These are phyloP conservation scores for Andrena minutula DNA, from an alignment of 2,888 invertebrate genomes.

Conservation along the genomic window DNA sequence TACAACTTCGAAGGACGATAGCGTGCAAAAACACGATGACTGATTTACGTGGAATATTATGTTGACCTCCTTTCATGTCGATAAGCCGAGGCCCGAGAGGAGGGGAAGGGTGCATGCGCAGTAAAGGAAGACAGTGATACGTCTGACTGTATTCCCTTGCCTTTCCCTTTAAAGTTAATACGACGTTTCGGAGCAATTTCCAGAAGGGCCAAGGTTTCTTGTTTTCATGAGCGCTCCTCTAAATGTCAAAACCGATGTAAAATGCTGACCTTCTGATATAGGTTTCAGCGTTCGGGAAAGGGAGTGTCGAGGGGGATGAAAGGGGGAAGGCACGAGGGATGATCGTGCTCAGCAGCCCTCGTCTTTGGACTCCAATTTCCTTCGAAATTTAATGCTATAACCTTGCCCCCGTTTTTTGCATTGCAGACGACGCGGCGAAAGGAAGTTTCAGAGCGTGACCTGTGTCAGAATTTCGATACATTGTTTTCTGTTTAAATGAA, in stretches of 20 bases:
- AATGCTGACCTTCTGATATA: background rate
- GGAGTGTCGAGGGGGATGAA: background rate
- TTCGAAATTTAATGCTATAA: no score
- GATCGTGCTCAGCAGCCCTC: no score
- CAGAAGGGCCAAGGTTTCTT: no score
- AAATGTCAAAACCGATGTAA: background rate
- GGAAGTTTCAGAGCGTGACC: no score
- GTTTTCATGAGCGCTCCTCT: no score
- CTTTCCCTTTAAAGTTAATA: background rate
- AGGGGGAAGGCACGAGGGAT: no score
- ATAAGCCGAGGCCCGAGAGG: background rate
- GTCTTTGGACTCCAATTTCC: no score
- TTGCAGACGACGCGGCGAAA: no score
- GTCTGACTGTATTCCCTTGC: background rate
- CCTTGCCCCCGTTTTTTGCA: no score
- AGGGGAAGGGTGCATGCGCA: background rate
- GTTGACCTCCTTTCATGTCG: constrained; percentile 20
- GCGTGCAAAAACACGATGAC: constrained; percentile 30
- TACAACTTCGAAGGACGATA: constrained; percentile 9
- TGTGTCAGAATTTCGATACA: no score
- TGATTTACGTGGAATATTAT: constrained; percentile 28
- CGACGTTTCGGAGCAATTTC: no score
- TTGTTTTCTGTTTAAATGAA: background rate
- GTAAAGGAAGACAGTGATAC: background rate
- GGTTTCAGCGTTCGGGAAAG: background rate